A percentile compares a stretch with the other conserved stretches of the same genome.
Conservation (phyloP, 2,888 invertebrate genomes). For the Diarsia dahlii region DNA sequence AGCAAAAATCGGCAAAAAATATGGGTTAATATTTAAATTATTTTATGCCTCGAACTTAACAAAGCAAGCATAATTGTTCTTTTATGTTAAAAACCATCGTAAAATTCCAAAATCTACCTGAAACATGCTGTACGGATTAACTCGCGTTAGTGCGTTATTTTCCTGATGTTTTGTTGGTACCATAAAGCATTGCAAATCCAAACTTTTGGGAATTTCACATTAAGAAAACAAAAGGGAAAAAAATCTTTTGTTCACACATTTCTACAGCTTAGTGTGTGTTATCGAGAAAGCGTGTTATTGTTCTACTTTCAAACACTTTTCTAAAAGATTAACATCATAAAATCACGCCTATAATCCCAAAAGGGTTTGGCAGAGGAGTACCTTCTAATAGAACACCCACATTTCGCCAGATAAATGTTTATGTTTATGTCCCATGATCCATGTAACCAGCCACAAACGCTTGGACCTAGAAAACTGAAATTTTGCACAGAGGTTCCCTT, state of each 20-base stretch:
- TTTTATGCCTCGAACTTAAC: too few relatives aligned
- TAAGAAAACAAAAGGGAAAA: neutral
- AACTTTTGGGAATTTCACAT: slow-evolving; percentile 5
- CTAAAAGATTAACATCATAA: neutral
- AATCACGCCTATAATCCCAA: too few relatives aligned
- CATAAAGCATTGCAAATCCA: slow-evolving; percentile 14
- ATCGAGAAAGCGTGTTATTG: neutral
- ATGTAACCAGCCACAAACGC: too few relatives aligned
- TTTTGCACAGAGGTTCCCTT: too few relatives aligned
- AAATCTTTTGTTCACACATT: slow-evolving; percentile 10
- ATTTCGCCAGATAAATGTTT: too few relatives aligned
- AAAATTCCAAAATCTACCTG: neutral
- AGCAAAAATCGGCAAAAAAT: neutral
- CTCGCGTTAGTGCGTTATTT: slow-evolving; percentile 20
- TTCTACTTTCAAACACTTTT: neutral
- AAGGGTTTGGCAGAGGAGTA: too few relatives aligned
- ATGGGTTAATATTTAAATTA: neutral
- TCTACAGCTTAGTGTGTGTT: slow-evolving; percentile 3
- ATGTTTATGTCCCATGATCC: too few relatives aligned
- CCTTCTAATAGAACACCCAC: too few relatives aligned
- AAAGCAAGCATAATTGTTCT: neutral
- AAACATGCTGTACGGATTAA: slow-evolving; percentile 37
- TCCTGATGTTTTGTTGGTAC: neutral
- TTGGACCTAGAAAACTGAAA: too few relatives aligned
- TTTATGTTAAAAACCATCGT: neutral